phyloP scores from a whole-genome alignment of 2,797 vertebrate genomes.

The Corythornis leucogaster region DNA sequence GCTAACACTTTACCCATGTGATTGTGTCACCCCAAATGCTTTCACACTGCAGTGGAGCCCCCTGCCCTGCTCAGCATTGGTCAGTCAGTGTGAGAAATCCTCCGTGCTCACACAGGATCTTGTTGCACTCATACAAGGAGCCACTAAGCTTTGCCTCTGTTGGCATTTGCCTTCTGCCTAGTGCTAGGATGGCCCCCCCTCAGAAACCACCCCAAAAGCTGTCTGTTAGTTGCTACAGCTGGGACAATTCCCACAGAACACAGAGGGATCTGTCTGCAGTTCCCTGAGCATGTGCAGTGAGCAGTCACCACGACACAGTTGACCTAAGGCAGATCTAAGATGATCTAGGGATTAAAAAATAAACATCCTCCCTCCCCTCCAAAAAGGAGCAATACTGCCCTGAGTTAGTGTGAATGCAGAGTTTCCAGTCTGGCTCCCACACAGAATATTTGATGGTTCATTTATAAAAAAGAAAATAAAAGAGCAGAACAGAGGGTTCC shows the following conservation, averaged over 20 bases:
- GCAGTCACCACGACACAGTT: neutral
- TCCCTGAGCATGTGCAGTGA: neutral
- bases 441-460: neutral
- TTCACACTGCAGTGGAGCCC: neutral
- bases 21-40: neutral
- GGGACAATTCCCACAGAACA: neutral
- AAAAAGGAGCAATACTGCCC: neutral
- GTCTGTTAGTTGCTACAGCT: neutral
- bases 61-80: neutral
- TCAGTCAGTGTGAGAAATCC: neutral
- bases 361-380: neutral
- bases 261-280: neutral
- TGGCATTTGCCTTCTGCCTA: neutral
- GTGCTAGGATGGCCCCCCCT: neutral
- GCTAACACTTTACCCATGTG: neutral
- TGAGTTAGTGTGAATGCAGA: neutral
- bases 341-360: neutral
- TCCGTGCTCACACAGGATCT: neutral
- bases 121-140: neutral
- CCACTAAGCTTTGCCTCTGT: neutral
- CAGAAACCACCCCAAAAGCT: neutral
- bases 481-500: slow-evolving; percentile 15
- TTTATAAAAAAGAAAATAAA: neutral
- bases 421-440: neutral
- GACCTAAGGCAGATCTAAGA: neutral